phyloP scores from a whole-genome alignment of 2,888 invertebrate species.

The Suillia variegata region DNA sequence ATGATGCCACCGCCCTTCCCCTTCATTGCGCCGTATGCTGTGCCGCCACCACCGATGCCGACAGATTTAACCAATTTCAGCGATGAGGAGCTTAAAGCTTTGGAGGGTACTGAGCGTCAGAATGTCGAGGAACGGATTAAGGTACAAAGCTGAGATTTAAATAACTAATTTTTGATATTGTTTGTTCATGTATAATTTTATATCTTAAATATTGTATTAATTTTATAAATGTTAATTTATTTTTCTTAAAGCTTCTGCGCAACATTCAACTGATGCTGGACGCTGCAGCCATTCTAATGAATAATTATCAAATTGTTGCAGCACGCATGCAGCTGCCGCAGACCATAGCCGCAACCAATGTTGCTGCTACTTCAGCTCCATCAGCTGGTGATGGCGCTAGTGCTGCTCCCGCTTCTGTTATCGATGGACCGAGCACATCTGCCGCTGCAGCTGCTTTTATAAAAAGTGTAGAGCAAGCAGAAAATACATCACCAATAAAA shows the following conservation, averaged over 20 bases:
- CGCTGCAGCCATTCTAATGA: slow-evolving; percentile 92
- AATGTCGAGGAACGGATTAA: slow-evolving; percentile 91
- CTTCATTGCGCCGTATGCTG: slow-evolving; percentile 63
- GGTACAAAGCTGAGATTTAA: no score
- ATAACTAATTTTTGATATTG: neutral
- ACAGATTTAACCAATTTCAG: slow-evolving; percentile 75
- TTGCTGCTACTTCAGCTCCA: slow-evolving; percentile 8
- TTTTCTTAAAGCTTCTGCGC: slow-evolving; percentile 66
- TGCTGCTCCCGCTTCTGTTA: slow-evolving; percentile 6
- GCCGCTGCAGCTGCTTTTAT: slow-evolving; percentile 33
- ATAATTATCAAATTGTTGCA: slow-evolving; percentile 83
- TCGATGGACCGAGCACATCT: slow-evolving; percentile 42
- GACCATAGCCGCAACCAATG: slow-evolving; percentile 10
- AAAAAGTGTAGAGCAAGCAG: slow-evolving; percentile 6
- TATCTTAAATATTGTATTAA: neutral
- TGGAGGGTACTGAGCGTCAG: slow-evolving; percentile 89
- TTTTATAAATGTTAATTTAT: slow-evolving; percentile 3
- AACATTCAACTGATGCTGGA: slow-evolving; percentile 91
- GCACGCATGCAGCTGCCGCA: slow-evolving; percentile 62
- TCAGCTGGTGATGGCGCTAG: slow-evolving; percentile 4
- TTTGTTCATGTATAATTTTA: neutral
- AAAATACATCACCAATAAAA: no score
- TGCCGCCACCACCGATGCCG: slow-evolving; percentile 79
- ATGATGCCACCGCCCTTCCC: slow-evolving; percentile 66
- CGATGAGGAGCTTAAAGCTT: slow-evolving; percentile 80